Conservation (phyloP, 2,113 vertebrate species). For the Thryonomys swinderianus region DNA sequence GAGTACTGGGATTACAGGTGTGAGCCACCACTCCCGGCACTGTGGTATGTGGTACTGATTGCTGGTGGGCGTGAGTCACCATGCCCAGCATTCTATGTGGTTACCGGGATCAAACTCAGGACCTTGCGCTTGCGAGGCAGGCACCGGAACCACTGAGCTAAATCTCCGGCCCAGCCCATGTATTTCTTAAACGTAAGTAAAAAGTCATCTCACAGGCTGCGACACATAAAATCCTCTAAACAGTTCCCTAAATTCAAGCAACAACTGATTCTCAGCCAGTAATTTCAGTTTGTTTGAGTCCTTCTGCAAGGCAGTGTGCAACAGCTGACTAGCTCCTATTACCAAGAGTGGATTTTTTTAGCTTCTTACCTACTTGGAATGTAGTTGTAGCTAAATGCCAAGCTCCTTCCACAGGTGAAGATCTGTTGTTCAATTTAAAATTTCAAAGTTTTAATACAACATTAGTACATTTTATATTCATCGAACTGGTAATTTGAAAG, state of each 20-base stretch:
- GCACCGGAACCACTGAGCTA: no score
- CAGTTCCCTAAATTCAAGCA: background rate
- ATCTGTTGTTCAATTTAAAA: conserved; percentile 10
- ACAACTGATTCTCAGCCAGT: background rate
- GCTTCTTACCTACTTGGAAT: background rate
- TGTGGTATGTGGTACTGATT: no score
- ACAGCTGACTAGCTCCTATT: background rate
- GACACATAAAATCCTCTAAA: background rate
- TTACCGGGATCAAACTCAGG: no score
- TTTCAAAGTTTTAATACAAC: conserved; percentile 46
- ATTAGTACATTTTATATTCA: conserved; percentile 20
- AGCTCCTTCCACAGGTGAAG: conserved; percentile 36
- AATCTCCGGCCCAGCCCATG: no score
- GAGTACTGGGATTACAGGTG: no score
- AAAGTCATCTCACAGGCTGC: conserved; percentile 26
- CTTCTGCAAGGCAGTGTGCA: background rate
- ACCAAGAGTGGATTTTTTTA: background rate
- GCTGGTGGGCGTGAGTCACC: no score
- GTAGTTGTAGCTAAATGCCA: background rate
- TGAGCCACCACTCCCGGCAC: no score
- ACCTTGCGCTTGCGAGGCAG: no score
- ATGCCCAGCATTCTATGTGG: no score
- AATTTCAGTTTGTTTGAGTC: background rate
- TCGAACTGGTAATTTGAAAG: background rate
- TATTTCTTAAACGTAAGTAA: conserved; percentile 21